Evolutionary conservation across 2,113 vertebrate genomes (phyloP).

Genomic region (Cynocephalus volans): DNA sequence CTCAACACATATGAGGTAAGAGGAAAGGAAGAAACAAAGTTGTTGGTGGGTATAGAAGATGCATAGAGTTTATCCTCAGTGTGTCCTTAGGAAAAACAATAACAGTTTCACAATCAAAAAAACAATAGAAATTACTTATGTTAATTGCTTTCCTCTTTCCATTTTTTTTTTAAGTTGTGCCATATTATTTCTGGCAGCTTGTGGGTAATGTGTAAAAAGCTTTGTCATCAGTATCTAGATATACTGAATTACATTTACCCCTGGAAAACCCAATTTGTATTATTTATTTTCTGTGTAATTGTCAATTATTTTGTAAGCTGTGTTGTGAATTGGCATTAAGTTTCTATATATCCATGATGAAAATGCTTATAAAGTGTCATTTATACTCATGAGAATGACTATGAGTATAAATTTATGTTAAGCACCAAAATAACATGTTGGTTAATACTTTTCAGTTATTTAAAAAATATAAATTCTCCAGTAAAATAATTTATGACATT

Average conservation of each 20-base stretch:
- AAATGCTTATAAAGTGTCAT: not conserved
- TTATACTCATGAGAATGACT: not conserved
- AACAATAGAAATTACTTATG: not conserved
- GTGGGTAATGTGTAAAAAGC: not conserved
- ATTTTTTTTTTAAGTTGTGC: not conserved
- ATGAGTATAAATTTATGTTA: not conserved
- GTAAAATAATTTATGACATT: not conserved
- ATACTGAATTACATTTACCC: not conserved
- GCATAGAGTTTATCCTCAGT: not conserved
- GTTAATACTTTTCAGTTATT: not conserved
- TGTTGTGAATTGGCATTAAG: not conserved
- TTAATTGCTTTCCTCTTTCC: not conserved
- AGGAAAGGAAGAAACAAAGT: not conserved
- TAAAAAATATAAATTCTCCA: not conserved
- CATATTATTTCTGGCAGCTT: not conserved
- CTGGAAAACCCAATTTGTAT: not conserved
- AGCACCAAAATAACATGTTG: not conserved
- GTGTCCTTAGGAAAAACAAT: not conserved
- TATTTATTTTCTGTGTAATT: not conserved
- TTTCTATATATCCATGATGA: not conserved
- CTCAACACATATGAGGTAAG: not conserved
- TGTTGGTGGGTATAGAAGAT: not conserved
- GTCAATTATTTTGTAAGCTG: not conserved
- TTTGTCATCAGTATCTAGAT: not conserved
- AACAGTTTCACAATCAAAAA: not conserved